Evolutionary conservation across 2,113 vertebrate species (phyloP), one percentile per base, ranked within the genome.

Genomic region (Colinus virginianus): DNA sequence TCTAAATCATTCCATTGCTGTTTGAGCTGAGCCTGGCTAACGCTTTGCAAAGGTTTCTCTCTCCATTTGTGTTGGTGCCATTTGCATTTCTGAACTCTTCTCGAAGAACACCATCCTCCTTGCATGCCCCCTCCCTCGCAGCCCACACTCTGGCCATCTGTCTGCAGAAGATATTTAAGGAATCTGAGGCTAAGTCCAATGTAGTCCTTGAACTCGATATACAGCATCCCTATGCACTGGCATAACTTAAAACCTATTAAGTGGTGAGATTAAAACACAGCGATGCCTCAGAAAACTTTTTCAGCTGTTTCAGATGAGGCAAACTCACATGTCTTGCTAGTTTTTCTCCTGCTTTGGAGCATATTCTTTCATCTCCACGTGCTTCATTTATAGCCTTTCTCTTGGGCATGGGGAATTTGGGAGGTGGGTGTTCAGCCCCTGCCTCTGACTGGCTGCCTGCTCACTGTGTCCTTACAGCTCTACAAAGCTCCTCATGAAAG

Each of bases 1-100:
- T 69, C 76, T 96, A 94, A 95, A 96, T 95, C 89, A 97, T 86
- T 87, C 94, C 94, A 93, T 87, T 89, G 95, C 84, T 93, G 64
- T 55, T 78, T 76, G 84, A 94, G 64, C 77, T 8, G 58, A 94
- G 84, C 45, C 76, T 21, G 26, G 81, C 56, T 93, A 11, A 38
- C 55, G 78, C 68, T 91, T 90, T 38, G 62, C 61, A 88, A 69
- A 67, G 64, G 42, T 94, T 93, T 91, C 66, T 87, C 90, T 96
- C 80, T 81, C 89, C 95, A 16, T 53, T 53, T 53, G 51, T 15
- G 5, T 53, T 55, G 59, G 63, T 77, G 43, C 63, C 5, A 45
- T 87, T 94, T 93, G 69, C 81, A 88, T 90, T 86, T 81, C 84
- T 78, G 86, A 84, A 90, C 92, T 95, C 78, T 88, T 87, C 75